These are phyloP conservation scores for Penaeus japonicus DNA, from an alignment of 1,140 invertebrate genomes.

Conservation along the genomic window DNA sequence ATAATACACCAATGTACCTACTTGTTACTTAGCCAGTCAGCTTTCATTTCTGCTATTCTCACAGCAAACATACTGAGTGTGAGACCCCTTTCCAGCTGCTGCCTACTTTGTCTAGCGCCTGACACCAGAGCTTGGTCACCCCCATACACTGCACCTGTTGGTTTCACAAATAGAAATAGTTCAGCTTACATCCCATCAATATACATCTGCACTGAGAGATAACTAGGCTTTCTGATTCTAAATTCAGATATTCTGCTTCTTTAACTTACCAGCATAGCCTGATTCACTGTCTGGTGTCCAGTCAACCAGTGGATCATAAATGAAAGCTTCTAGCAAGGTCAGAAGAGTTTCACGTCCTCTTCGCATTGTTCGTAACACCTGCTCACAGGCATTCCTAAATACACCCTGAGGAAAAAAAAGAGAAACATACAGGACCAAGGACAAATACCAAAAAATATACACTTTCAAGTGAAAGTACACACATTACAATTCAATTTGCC, in stretches of 20 bases:
- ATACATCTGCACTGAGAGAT: not conserved
- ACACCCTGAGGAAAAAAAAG: constrained; percentile 74
- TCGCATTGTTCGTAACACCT: constrained; percentile 85
- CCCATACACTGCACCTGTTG: constrained; percentile 70
- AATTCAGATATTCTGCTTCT: not conserved
- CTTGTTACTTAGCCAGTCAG: constrained; percentile 81
- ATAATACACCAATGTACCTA: constrained; percentile 62
- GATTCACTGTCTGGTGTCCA: constrained; percentile 77
- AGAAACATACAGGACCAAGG: constrained; percentile 53
- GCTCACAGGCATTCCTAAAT: constrained; percentile 87
- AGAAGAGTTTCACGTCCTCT: constrained; percentile 85
- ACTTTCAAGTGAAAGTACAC: not conserved
- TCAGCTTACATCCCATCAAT: not conserved
- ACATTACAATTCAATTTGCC: no score
- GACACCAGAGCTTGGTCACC: constrained; percentile 64
- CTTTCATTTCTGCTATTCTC: constrained; percentile 81
- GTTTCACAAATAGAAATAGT: not conserved
- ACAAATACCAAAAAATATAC: constrained; percentile 59
- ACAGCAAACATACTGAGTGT: constrained; percentile 85
- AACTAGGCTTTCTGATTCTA: not conserved
- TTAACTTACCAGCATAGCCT: constrained; percentile 67
- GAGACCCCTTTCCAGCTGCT: constrained; percentile 77
- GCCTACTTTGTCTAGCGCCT: constrained; percentile 66
- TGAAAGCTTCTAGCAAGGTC: constrained; percentile 89
- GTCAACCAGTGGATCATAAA: constrained; percentile 92